Evolutionary conservation across 1,140 invertebrate species (phyloP), one percentile per base, ranked within the genome.

Genomic region (Drosophila athabasca): DNA sequence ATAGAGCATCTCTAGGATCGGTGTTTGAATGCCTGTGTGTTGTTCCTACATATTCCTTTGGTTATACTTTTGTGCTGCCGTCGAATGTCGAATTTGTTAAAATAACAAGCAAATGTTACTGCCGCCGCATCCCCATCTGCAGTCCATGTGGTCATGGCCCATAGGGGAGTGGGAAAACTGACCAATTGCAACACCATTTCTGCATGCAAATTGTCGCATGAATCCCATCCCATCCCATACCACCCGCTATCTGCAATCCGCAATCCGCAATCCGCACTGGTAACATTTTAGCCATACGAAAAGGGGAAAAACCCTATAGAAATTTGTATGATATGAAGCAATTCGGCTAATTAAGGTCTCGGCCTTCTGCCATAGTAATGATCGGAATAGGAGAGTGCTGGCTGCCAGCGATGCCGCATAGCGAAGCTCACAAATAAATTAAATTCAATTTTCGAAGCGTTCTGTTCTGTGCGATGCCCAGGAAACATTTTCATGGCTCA

Each of bases 401-500:
- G 17, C 51, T 26, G 24, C 4, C 24, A 26, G 24, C 24, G 24
- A 26, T 26, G 24, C 24, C 24, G 24, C 24, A 26, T 5, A 5
- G 24, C 24, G 24, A 5, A 69, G 68, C 66, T 29, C 41, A 31
- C 24, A 79, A 85, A 81, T 77, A 84, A 87, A 84, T 84, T 84
- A 77, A 87, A 84, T 84, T 84, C 82, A 84, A 87, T 85, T 84
- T 84, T 85, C 50, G 39, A 60, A 78, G 81, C 72, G 50, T 58
- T 55, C 58, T 54, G 65, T 52, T 19, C 17, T 19, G 17, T 19
- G 17, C 62, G 35, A 53, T 60, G 70, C 24, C 76, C 70, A 43
- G 64, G 41, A 62, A 75, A 60, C 75, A 61, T 70, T 78, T 68
- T 59, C 72, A 65, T 59, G 75, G 77, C 71, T 55, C 67, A 54